Conservation (phyloP, 2,888 invertebrate genomes). For the Idaea aversata region DNA sequence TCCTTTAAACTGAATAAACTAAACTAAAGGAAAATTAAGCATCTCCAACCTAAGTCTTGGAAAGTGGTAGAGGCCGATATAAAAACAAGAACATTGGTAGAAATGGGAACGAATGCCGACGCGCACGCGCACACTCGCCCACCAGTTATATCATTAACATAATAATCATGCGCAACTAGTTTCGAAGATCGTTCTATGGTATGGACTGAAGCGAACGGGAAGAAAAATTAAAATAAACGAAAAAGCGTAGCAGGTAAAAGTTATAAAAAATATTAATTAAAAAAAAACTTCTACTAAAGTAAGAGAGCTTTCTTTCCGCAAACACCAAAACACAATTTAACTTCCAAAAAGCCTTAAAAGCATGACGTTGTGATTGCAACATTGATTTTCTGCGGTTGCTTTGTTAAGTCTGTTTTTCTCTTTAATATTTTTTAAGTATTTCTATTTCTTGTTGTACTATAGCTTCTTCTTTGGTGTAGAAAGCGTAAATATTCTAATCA, state of each 20-base stretch:
- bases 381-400: too few relatives aligned
- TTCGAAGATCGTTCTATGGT: slow-evolving; percentile 22
- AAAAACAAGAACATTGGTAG: slow-evolving; percentile 46
- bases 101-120: slow-evolving; percentile 57
- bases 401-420: too few relatives aligned
- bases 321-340: too few relatives aligned
- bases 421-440: too few relatives aligned
- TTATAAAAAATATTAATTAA: too few relatives aligned
- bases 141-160: slow-evolving; percentile 64
- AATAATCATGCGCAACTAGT: slow-evolving; percentile 46
- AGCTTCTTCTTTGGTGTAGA: too few relatives aligned
- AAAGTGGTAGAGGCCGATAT: slow-evolving; percentile 32
- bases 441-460: too few relatives aligned
- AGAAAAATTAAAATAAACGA: not conserved
- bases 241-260: not conserved
- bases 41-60: slow-evolving; percentile 20
- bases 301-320: too few relatives aligned
- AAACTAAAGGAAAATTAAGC: not conserved
- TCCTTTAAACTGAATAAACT: slow-evolving; percentile 8
- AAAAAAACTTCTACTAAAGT: too few relatives aligned
- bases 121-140: slow-evolving; percentile 33
- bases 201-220: slow-evolving; percentile 32
- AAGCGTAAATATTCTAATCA: too few relatives aligned
- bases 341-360: too few relatives aligned
- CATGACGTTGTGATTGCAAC: too few relatives aligned